Conservation (phyloP, 2,113 vertebrate species). For the Ceyx cyanopectus region DNA sequence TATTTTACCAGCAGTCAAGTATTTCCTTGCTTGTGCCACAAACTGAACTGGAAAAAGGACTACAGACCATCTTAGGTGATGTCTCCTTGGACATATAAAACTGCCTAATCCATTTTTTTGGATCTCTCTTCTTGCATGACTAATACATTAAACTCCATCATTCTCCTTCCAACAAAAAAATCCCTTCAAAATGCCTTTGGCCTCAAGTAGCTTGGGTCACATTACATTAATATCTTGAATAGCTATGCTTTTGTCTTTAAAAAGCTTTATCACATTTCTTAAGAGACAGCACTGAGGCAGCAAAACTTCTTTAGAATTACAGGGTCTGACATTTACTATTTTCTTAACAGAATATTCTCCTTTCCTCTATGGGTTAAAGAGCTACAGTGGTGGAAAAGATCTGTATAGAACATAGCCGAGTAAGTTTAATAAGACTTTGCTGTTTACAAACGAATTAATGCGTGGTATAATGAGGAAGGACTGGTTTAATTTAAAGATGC, state of each 20-base stretch:
- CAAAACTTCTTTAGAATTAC: not conserved
- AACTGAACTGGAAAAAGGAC: not conserved
- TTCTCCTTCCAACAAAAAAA: not conserved
- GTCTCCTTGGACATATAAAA: slow-evolving; percentile 16
- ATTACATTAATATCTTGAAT: not conserved
- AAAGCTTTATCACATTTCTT: not conserved
- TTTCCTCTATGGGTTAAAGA: not conserved
- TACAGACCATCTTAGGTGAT: not conserved
- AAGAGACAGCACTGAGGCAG: not conserved
- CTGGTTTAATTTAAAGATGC: not conserved
- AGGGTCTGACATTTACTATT: not conserved
- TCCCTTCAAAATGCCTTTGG: not conserved
- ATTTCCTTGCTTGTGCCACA: not conserved
- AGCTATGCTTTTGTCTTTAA: not conserved
- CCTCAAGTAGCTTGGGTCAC: not conserved
- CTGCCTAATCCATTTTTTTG: slow-evolving; percentile 3
- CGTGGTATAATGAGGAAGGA: not conserved
- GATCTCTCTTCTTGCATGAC: not conserved
- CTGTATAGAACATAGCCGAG: not conserved
- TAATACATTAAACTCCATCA: not conserved
- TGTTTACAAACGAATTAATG: not conserved
- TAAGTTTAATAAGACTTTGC: not conserved
- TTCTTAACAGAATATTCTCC: not conserved
- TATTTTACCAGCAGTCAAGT: not conserved
- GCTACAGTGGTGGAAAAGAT: not conserved